Conservation (phyloP, 2,797 vertebrate genomes). For the Sebastes vulpes region DNA sequence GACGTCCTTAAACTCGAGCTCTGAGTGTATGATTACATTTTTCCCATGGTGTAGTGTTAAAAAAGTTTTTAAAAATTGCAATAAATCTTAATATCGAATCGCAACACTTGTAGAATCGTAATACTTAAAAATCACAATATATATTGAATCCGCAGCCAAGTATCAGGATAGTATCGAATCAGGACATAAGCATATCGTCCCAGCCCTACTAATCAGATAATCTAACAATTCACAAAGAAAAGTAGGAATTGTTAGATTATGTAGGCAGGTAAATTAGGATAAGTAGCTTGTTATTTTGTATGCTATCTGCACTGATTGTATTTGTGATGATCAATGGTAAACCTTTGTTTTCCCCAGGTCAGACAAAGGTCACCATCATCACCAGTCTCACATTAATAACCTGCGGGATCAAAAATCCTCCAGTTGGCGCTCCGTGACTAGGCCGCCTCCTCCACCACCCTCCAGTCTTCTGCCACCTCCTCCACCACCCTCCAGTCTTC, state of each 20-base stretch:
- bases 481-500: too few relatives aligned
- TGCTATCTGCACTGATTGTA: slow-evolving; percentile 4
- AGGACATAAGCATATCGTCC: too few relatives aligned
- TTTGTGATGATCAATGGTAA: background rate
- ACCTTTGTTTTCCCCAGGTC: slow-evolving; percentile 53
- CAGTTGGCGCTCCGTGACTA: slow-evolving; percentile 6
- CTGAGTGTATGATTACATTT: too few relatives aligned
- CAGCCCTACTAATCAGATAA: background rate
- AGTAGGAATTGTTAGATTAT: background rate
- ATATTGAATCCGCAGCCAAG: too few relatives aligned
- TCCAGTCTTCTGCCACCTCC: background rate
- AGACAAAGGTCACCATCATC: slow-evolving; percentile 21
- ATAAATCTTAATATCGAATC: too few relatives aligned
- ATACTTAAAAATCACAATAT: too few relatives aligned
- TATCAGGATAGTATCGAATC: too few relatives aligned
- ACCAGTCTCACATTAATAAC: slow-evolving; percentile 42
- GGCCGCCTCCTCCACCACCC: background rate
- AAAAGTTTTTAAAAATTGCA: too few relatives aligned
- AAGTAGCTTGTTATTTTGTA: background rate
- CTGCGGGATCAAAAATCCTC: slow-evolving; percentile 16
- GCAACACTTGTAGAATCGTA: too few relatives aligned
- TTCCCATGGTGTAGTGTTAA: too few relatives aligned
- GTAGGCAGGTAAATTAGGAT: background rate
- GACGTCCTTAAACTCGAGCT: too few relatives aligned
- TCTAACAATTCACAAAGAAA: background rate